Evolutionary conservation across 2,113 vertebrate species (phyloP).

Genomic region (Pseudorasbora parva): DNA sequence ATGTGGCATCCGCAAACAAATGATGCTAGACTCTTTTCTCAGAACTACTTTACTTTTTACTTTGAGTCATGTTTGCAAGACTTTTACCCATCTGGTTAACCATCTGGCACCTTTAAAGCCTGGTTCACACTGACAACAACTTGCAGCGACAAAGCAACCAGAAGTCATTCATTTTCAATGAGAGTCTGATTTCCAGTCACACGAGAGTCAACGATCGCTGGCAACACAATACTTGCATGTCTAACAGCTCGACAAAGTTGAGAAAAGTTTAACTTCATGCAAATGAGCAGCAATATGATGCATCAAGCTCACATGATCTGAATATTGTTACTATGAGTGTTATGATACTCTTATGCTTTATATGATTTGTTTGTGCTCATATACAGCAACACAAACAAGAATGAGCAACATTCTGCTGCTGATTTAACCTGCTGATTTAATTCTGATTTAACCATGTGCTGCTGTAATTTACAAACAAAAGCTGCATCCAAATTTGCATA

Average conservation of each 20-base stretch:
- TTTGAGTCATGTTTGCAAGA: not conserved
- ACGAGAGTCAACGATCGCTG: not conserved
- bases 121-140: not conserved
- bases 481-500: not conserved
- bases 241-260: not conserved
- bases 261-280: not conserved
- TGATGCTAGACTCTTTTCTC: not conserved
- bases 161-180: constrained; percentile 4
- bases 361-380: not conserved
- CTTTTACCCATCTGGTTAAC: constrained; percentile 19
- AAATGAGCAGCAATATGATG: not conserved
- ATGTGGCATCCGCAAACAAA: not conserved
- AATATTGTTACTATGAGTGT: not conserved
- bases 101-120: constrained; percentile 3
- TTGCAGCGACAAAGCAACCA: not conserved
- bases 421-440: no score
- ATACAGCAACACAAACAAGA: not conserved
- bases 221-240: not conserved
- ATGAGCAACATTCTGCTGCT: not conserved
- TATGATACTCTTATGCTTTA: not conserved
- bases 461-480: constrained; percentile 4
- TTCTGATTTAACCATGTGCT: not conserved
- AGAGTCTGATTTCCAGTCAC: not conserved
- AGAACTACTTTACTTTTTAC: not conserved
- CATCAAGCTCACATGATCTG: not conserved